Conservation (phyloP, 2,113 vertebrate genomes). For the Leucoraja erinaceus region DNA sequence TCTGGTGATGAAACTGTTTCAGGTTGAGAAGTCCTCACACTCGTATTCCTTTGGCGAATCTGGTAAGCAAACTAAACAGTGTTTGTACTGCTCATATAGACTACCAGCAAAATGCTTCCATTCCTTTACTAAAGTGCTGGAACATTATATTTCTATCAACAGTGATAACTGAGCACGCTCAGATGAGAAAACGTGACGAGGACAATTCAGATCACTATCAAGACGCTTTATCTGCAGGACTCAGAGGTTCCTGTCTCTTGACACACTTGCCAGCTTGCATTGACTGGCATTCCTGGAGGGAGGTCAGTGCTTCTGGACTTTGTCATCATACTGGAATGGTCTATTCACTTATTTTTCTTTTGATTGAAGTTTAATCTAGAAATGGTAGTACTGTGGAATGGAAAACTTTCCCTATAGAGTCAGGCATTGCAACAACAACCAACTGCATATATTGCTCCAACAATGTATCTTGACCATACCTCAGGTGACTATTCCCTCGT, state of each 20-base stretch:
- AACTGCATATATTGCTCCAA: slow-evolving; percentile 1
- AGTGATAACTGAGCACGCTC: slow-evolving; percentile 19
- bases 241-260: slow-evolving; percentile 33
- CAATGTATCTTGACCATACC: neutral
- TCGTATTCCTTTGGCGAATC: slow-evolving; percentile 39
- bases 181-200: neutral
- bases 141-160: slow-evolving; percentile 25
- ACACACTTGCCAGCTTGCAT: neutral
- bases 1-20: slow-evolving; percentile 35
- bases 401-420: neutral
- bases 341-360: neutral
- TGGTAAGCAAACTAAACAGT: slow-evolving; percentile 39
- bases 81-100: slow-evolving; percentile 38
- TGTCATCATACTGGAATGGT: neutral
- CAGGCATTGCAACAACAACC: neutral
- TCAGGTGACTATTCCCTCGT: neutral
- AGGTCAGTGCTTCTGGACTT: neutral
- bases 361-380: neutral
- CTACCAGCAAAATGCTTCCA: slow-evolving; percentile 12
- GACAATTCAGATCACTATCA: neutral
- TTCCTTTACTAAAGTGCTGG: slow-evolving; percentile 29
- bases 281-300: slow-evolving; percentile 17
- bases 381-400: neutral
- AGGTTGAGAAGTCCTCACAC: slow-evolving; percentile 37
- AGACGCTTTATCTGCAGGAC: slow-evolving; percentile 25